Evolutionary conservation across 2,888 invertebrate species (phyloP), one percentile per base, ranked within the genome.

Genomic region (Ametastegia equiseti): DNA sequence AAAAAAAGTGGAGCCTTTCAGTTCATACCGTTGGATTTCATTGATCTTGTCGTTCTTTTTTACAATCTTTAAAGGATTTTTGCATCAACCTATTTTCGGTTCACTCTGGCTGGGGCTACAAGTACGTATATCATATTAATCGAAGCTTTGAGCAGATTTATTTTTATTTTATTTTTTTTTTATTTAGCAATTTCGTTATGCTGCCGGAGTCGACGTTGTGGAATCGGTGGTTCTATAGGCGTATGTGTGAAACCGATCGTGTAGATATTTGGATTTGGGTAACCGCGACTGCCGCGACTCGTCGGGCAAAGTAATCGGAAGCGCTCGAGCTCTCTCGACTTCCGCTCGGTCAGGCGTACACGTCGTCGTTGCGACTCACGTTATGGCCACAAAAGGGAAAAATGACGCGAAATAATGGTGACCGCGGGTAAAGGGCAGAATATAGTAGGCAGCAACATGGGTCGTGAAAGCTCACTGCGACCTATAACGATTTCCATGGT

Each of bases 301-400:
- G 80, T 80, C 65, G 81, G 84, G 84, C 85, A 85, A 84, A 85
- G 86, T 87, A 85, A 87, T 86, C 86, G 84, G 84, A 84, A 86
- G 85, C 86, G 86, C 84, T 81, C 82, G 85, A 86, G 81, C 86
- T 84, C 84, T 83, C 81, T 57, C 75, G 84, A 84, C 86, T 90
- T 89, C 89, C 88, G 83, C 90, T 89, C 87, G 87, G 86, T 78
- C 86, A 84, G 90, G 90, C 90, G 84, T 89, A 88, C 89, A 87
- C 86, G 88, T 88, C 88, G 89, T 36, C 33, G 75, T 54, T 75
- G 75, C 36, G 75, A 50, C 50, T 50, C 78, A 45, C 42, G 78
- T 60, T 57, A 78, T 54, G 63, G 42, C 60, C 42, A 78, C 60
- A 78, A 78, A 78, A 78, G 39, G 60, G 78, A 42, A 78, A 78